These are phyloP conservation scores for Ciona savignyi DNA, from an alignment of 23 tunicate genomes.

Conservation along the genomic window DNA sequence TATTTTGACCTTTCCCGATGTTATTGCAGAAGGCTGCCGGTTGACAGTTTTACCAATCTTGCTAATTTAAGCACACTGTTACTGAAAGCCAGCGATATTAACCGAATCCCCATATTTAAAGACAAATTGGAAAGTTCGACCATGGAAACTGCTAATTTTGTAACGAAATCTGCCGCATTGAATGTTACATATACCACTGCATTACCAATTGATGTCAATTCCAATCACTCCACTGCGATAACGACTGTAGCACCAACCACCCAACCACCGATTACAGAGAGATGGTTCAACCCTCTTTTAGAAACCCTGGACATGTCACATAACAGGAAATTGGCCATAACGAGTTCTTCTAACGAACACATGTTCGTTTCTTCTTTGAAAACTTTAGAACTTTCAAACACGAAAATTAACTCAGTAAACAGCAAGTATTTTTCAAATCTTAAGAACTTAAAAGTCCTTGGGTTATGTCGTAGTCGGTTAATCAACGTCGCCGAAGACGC, in stretches of 20 bases:
- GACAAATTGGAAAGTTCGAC: neutral
- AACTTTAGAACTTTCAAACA: too few species aligned
- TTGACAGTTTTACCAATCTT: slow-evolving; percentile 19
- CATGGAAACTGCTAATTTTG: neutral
- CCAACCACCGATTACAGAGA: neutral
- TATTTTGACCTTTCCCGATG: slow-evolving; percentile 36
- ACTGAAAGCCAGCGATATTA: slow-evolving; percentile 17
- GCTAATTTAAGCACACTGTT: slow-evolving; percentile 19
- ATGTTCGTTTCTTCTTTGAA: too few species aligned
- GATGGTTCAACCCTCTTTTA: slow-evolving; percentile 37
- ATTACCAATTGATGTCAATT: too few species aligned
- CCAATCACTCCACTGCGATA: too few species aligned
- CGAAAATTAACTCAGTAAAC: too few species aligned
- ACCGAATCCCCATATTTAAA: slow-evolving; percentile 3
- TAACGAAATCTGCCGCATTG: too few species aligned
- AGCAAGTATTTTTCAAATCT: too few species aligned
- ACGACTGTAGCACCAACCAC: too few species aligned
- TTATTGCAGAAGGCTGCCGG: slow-evolving; percentile 28
- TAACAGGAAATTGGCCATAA: slow-evolving; percentile 17
- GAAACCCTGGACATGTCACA: slow-evolving; percentile 24
- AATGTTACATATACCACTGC: too few species aligned
- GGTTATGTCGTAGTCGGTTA: slow-evolving; percentile 10
- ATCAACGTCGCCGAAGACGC: slow-evolving; percentile 10
- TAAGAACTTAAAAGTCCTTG: neutral
- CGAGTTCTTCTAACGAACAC: too few species aligned